Conservation (phyloP, 2,797 vertebrate species). For the Acipenser transmontanus region DNA sequence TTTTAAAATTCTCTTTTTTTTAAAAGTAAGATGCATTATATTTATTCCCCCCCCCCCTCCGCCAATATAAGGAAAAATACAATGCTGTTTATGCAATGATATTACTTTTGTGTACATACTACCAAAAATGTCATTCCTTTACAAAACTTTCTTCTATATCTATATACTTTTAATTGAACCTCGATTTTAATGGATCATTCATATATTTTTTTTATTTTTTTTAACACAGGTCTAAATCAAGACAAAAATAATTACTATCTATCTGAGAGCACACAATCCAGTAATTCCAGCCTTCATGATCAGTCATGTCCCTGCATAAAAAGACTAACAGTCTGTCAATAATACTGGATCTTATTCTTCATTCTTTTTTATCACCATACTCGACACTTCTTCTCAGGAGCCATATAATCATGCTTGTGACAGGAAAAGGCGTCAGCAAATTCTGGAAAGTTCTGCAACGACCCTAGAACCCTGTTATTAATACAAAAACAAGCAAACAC, state of each 20-base stretch:
- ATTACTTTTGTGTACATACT: background rate
- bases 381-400: conserved; percentile 73
- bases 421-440: conserved; percentile 87
- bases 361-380: conserved; percentile 73
- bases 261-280: conserved; percentile 30
- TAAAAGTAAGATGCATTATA: background rate
- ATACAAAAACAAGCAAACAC: conserved; percentile 8
- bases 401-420: conserved; percentile 68
- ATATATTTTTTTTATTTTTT: background rate
- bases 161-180: background rate
- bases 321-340: conserved; percentile 36
- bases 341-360: conserved; percentile 21
- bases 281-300: conserved; percentile 33
- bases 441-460: conserved; percentile 86
- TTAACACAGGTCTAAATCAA: conserved; percentile 26
- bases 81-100: background rate
- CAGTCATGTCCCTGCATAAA: conserved; percentile 23
- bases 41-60: too few relatives aligned
- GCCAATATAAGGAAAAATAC: background rate
- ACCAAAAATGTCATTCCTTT: background rate
- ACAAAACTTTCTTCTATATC: background rate
- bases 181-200: background rate
- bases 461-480: conserved; percentile 77
- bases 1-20: background rate
- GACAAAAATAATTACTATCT: conserved; percentile 26